Base-by-base conservation (phyloP, 2,888 invertebrate genomes). In the Eupsilia transversa region DNA sequence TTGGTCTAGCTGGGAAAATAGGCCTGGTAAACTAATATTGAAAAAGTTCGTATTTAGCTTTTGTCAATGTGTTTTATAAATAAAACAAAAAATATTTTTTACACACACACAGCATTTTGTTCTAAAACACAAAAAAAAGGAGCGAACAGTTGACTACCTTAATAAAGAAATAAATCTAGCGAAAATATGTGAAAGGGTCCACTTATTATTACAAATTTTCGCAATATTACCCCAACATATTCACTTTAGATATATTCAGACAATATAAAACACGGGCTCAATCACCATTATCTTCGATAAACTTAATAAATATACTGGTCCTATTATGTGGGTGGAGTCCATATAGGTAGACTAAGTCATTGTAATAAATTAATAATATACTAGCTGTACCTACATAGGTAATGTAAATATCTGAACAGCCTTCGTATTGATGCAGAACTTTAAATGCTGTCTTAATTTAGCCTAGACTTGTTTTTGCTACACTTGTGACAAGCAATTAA, bases 311-410 rank as follows among this genome's bases (percentile, higher is more conserved):
- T 63, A 74, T 35, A 49, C 65, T 38, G 2, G 66, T 43, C 23
- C 17, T 3, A 67, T 63, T 23, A 52, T 43, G 74, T 79, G 38
- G 78, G 74, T 35, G 54, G 27, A 56, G 56, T 61, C 43, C 30
- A 1, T 14, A 73, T 27, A 46, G 17, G 17, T 59, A 38, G 27
- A 52, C 59, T 3, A 59, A 56, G 41, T 49, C 41, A 66, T 79
- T 56, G 56, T 74, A 74, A 74, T 74, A 63, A 74, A 78, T 79
- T 66, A 43, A 52, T 74, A 14, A 63, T 23, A 63, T 52, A 30
- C n/a, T 46, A 27, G n/a, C 38, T n/a, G n/a, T 49, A 33, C 12
- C 14, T 23, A 54, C 14, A 30, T 20, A 54, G 9, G 7, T 56
- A 35, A 57, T 66, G 12, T 41, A 65, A 61, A 46, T 33, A 12